Conservation (phyloP, 2,113 vertebrate genomes). For the Solea solea region DNA sequence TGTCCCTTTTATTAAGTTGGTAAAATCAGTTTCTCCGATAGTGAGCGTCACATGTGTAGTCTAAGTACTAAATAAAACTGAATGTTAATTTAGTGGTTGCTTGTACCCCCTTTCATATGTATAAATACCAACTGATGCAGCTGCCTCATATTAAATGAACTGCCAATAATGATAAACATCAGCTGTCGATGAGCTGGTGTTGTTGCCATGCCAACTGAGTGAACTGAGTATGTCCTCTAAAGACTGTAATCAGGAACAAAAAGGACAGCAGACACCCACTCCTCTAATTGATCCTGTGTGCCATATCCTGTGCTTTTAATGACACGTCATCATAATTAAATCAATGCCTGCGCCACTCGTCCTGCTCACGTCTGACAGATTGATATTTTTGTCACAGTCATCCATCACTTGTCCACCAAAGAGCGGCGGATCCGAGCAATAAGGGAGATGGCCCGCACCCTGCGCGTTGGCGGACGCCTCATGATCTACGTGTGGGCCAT, state of each 20-base stretch:
- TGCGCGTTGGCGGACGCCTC: slow-evolving; percentile 84
- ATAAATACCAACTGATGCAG: slow-evolving; percentile 8
- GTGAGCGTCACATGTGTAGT: too few relatives aligned
- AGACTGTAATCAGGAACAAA: slow-evolving; percentile 28
- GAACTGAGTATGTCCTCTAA: slow-evolving; percentile 37
- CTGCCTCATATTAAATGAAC: slow-evolving; percentile 19
- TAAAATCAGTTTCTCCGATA: too few relatives aligned
- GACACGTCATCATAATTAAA: slow-evolving; percentile 16
- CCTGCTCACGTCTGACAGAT: slow-evolving; percentile 18
- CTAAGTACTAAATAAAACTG: too few relatives aligned
- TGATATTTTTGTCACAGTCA: slow-evolving; percentile 68
- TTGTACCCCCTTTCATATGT: background rate
- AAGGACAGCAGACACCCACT: slow-evolving; percentile 22
- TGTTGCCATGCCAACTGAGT: slow-evolving; percentile 52
- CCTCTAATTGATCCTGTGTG: slow-evolving; percentile 15
- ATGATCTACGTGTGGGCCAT: slow-evolving; percentile 91
- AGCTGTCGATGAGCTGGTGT: slow-evolving; percentile 39
- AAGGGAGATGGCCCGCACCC: slow-evolving; percentile 83
- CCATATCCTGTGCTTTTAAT: slow-evolving; percentile 6
- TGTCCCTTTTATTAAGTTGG: too few relatives aligned
- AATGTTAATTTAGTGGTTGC: too few relatives aligned
- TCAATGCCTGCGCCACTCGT: background rate
- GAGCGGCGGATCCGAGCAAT: slow-evolving; percentile 78
- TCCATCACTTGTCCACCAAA: slow-evolving; percentile 84
- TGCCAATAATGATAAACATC: slow-evolving; percentile 38